Percentiles rank a stretch among this genome's conserved stretches.
These are phyloP conservation scores for Latheticus oryzae DNA, from an alignment of 2,888 invertebrate species.

Conservation along the genomic window DNA sequence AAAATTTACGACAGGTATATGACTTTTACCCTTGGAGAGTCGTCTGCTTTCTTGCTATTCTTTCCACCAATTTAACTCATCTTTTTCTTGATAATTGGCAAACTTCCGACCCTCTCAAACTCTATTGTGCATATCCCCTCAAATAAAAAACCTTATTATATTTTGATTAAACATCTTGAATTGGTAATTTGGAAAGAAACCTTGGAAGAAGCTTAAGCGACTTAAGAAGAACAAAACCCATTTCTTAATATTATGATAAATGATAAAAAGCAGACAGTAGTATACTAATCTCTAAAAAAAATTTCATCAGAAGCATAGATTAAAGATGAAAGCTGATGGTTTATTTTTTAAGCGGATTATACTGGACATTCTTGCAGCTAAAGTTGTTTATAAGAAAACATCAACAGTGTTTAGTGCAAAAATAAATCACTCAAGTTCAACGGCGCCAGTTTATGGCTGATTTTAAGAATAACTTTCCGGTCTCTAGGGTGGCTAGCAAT, in stretches of 20 bases:
- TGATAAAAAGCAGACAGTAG: constrained; percentile 52
- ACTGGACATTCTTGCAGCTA: constrained; percentile 38
- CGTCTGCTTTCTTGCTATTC: no score
- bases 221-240: constrained; percentile 45
- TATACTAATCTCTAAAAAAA: constrained; percentile 47
- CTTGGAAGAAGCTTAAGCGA: constrained; percentile 27
- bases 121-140: not conserved
- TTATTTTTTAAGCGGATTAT: constrained; percentile 49
- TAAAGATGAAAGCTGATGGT: constrained; percentile 45
- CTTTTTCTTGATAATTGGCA: constrained; percentile 29
- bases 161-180: constrained; percentile 1
- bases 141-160: constrained; percentile 3
- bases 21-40: no score
- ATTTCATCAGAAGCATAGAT: constrained; percentile 42
- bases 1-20: no score
- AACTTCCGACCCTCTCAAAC: constrained; percentile 18
- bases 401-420: constrained; percentile 16
- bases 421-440: constrained; percentile 30
- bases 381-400: constrained; percentile 40
- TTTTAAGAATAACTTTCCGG: constrained; percentile 12
- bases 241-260: constrained; percentile 52
- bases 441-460: constrained; percentile 12
- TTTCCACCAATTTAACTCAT: no score
- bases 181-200: not conserved
- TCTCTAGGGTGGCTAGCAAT: constrained; percentile 18